A percentile compares a stretch with the other conserved stretches of the same genome.
Evolutionary conservation across 2,113 vertebrate species (phyloP).

Genomic region (Pedionomus torquatus): DNA sequence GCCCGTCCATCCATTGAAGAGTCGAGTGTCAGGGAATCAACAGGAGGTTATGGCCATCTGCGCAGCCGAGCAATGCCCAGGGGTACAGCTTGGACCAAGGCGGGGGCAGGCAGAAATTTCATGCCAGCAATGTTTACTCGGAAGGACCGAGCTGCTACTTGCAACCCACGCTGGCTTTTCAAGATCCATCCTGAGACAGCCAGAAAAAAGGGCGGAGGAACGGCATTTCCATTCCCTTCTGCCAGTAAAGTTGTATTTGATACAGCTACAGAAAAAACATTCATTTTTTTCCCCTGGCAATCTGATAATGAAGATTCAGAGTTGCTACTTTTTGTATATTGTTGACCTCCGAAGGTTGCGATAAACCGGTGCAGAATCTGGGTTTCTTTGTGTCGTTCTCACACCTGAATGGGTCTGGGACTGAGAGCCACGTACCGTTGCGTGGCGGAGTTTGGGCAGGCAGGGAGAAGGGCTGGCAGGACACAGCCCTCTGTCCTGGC

Average conservation of each 20-base stretch:
- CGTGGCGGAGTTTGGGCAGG: background rate
- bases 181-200: background rate
- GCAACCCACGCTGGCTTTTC: background rate
- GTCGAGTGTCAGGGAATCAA: background rate
- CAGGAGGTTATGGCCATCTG: constrained; percentile 8
- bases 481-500: background rate
- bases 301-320: background rate
- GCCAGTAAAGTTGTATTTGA: background rate
- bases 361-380: background rate
- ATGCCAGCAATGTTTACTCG: background rate
- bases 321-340: background rate
- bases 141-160: background rate
- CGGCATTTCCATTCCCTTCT: background rate
- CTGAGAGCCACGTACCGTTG: background rate
- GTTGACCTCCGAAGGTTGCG: background rate
- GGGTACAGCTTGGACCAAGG: background rate
- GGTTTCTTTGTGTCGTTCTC: background rate
- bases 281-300: background rate
- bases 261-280: background rate
- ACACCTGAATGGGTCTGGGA: background rate
- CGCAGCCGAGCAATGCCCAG: background rate
- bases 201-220: background rate
- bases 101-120: background rate
- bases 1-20: background rate
- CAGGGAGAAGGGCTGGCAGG: background rate